Evolutionary conservation across 2,113 vertebrate species (phyloP).

Genomic region (Oenanthe oenanthe): DNA sequence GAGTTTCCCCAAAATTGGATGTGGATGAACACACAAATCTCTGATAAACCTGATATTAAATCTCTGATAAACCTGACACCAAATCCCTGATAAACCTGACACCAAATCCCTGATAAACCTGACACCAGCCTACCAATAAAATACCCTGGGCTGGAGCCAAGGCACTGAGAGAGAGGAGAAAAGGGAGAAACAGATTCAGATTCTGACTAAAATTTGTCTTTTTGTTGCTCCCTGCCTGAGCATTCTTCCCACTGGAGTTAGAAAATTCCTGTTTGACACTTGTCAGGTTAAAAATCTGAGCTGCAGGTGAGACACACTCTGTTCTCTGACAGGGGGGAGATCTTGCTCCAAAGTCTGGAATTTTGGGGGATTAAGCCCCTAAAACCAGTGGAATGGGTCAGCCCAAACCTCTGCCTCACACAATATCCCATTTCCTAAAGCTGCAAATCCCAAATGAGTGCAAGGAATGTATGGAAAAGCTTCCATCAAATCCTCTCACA

Average conservation of each 20-base stretch:
- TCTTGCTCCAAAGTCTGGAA: background rate
- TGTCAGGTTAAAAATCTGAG: background rate
- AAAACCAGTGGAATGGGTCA: background rate
- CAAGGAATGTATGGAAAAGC: background rate
- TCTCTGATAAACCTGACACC: background rate
- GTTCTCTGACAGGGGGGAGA: background rate
- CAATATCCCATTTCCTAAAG: conserved; percentile 46
- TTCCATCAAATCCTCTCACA: conserved; percentile 19
- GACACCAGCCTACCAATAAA: background rate
- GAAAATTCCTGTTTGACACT: background rate
- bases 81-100: too few species aligned
- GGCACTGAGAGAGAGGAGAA: background rate
- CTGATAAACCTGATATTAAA: background rate
- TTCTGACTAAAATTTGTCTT: background rate
- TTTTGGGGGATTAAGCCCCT: background rate
- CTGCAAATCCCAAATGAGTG: background rate
- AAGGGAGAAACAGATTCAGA: background rate
- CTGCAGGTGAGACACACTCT: background rate
- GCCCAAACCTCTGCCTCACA: background rate
- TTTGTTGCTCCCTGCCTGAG: background rate
- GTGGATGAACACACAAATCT: too few species aligned
- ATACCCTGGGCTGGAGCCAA: background rate
- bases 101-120: too few species aligned
- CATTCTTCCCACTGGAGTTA: background rate
- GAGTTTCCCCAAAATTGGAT: fast-evolving